Evolutionary conservation across 2,888 invertebrate genomes (phyloP).

Genomic region (Eilema depressum): DNA sequence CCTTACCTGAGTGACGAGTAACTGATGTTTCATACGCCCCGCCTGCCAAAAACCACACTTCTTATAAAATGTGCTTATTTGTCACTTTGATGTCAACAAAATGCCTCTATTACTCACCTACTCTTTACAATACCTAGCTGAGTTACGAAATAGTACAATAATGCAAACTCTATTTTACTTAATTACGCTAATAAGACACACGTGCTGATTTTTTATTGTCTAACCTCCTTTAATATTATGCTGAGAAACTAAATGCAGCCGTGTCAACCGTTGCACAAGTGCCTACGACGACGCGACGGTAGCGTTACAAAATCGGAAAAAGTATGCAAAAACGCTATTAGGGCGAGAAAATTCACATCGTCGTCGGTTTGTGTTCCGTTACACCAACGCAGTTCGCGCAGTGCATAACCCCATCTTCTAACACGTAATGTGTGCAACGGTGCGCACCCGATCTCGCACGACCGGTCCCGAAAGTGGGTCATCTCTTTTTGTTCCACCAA

Average conservation of each 20-base stretch:
- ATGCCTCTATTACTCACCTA: constrained; percentile 3
- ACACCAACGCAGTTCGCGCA: constrained; percentile 70
- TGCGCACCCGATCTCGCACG: constrained; percentile 84
- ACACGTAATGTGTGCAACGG: constrained; percentile 85
- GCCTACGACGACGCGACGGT: constrained; percentile 40
- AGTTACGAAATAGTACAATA: constrained; percentile 13
- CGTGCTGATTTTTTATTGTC: constrained; percentile 39
- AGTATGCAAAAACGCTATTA: constrained; percentile 79
- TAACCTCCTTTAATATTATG: constrained; percentile 49
- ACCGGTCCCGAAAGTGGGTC: constrained; percentile 86
- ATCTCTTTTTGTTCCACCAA: constrained; percentile 87
- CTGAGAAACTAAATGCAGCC: constrained; percentile 58
- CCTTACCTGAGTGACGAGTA: too few species aligned
- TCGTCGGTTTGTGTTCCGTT: constrained; percentile 79
- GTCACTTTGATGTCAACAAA: neutral
- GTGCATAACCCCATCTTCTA: constrained; percentile 84
- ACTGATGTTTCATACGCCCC: neutral
- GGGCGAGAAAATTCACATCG: constrained; percentile 87
- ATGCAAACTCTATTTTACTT: constrained; percentile 14
- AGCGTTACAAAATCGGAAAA: constrained; percentile 77
- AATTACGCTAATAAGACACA: constrained; percentile 30
- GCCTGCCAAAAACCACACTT: neutral
- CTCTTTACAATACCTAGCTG: constrained; percentile 7
- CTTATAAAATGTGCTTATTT: neutral
- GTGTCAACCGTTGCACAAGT: constrained; percentile 73